Conservation (phyloP, 1,140 invertebrate species). For the Orchestia grillus region DNA sequence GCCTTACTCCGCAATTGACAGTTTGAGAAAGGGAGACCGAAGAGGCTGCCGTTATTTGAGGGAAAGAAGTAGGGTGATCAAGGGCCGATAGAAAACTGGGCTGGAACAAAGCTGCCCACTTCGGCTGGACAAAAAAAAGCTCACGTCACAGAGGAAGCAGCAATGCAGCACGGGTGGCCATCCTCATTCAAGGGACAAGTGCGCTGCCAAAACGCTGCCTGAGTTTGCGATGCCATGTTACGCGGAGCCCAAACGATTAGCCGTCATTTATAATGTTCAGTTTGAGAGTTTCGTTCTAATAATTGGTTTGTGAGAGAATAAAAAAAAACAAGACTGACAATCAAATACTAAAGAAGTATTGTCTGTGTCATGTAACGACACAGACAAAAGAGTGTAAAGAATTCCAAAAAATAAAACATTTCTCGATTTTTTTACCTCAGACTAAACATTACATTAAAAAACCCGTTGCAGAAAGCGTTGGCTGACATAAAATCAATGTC, state of each 20-base stretch:
- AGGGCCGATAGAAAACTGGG: not conserved
- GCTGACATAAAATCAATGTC: not conserved
- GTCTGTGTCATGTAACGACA: too few species aligned
- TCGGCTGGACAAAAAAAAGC: not conserved
- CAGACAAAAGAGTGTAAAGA: not conserved
- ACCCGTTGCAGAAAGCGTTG: not conserved
- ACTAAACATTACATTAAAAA: not conserved
- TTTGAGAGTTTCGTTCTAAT: not conserved
- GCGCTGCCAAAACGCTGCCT: not conserved
- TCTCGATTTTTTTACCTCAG: not conserved
- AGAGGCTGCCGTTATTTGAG: too few species aligned
- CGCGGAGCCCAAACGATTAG: not conserved
- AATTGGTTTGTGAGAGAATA: not conserved
- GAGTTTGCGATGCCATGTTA: not conserved
- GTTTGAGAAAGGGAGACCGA: too few species aligned
- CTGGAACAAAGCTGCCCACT: not conserved
- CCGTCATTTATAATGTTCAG: too few species aligned
- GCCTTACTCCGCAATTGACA: too few species aligned
- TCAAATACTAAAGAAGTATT: not conserved
- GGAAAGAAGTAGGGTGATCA: not conserved
- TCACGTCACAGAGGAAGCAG: not conserved
- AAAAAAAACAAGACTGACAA: not conserved
- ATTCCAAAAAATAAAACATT: not conserved
- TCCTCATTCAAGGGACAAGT: not conserved
- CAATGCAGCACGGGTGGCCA: not conserved